These are phyloP conservation scores for Aleadryas rufinucha DNA, from an alignment of 2,113 vertebrate species.

Conservation along the genomic window DNA sequence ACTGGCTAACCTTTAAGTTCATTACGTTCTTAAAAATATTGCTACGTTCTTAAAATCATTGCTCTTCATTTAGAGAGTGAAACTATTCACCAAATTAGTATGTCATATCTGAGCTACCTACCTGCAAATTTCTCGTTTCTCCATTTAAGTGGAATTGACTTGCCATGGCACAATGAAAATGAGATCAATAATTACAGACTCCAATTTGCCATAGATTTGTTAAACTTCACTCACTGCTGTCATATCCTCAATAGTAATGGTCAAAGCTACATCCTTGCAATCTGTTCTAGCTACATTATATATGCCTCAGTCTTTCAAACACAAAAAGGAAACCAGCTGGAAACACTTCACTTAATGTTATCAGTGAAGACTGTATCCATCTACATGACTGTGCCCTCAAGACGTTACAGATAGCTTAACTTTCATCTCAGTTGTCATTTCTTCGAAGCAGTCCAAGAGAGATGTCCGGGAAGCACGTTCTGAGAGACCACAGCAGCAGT, in stretches of 20 bases:
- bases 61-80: slow-evolving; percentile 10
- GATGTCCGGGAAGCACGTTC: neutral
- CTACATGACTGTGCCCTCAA: slow-evolving; percentile 49
- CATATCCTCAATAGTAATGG: neutral
- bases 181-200: slow-evolving; percentile 32
- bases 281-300: neutral
- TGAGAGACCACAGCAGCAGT: neutral
- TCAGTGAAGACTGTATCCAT: neutral
- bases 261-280: neutral
- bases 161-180: neutral
- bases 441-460: neutral
- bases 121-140: neutral
- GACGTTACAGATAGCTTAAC: slow-evolving; percentile 37
- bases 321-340: neutral
- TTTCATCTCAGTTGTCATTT: neutral
- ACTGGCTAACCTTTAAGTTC: slow-evolving; percentile 37
- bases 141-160: slow-evolving; percentile 32
- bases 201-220: slow-evolving; percentile 15
- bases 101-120: neutral
- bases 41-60: slow-evolving; percentile 18
- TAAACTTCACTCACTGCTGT: slow-evolving; percentile 37
- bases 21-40: slow-evolving; percentile 40
- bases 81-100: slow-evolving; percentile 13
- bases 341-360: neutral
- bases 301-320: neutral